Evolutionary conservation across 1,140 invertebrate species (phyloP), one percentile per base, ranked within the genome.

Genomic region (Antheraea mylitta): DNA sequence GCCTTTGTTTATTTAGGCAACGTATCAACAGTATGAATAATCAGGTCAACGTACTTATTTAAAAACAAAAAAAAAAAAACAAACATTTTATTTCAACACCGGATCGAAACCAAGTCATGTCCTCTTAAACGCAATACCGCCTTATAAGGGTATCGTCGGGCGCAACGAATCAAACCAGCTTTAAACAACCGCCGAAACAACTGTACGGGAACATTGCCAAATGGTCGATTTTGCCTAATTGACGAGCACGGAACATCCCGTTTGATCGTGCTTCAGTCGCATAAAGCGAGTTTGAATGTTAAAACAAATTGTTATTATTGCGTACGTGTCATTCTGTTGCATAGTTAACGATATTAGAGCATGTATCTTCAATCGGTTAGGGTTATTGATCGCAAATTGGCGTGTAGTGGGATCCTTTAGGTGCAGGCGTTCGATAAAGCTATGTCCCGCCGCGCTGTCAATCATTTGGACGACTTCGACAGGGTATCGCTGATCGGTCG

Each of bases 191-290:
- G 74, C 71, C 60, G 72, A 75, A 82, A 82, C 84, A 86, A 83
- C 76, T 85, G 87, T 71, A 73, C 79, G 82, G 86, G 86, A 86
- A 78, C 73, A 45, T 63, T 87, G 87, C 86, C 87, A 88, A 88
- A 87, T 83, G 82, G 81, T 73, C 74, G 85, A 81, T 84, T 90
- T 86, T 82, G 81, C 80, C 79, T 87, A 90, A 88, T 90, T 86
- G 86, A 88, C 80, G 83, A 82, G 76, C 81, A 76, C 67, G 75
- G 74, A 82, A 82, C 83, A 83, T 79, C 74, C 82, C 80, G 74
- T 85, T 84, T 87, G 80, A 86, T 84, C 83, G 70, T 72, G 73
- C 82, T 82, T 77, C 84, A 83, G 82, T 70, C 58, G 61, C 62
- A 85, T 86, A 81, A 86, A 80, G 79, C 81, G 77, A 68, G 69